These are phyloP conservation scores for Cottoperca gobio DNA, from an alignment of 2,797 vertebrate species.

Conservation along the genomic window DNA sequence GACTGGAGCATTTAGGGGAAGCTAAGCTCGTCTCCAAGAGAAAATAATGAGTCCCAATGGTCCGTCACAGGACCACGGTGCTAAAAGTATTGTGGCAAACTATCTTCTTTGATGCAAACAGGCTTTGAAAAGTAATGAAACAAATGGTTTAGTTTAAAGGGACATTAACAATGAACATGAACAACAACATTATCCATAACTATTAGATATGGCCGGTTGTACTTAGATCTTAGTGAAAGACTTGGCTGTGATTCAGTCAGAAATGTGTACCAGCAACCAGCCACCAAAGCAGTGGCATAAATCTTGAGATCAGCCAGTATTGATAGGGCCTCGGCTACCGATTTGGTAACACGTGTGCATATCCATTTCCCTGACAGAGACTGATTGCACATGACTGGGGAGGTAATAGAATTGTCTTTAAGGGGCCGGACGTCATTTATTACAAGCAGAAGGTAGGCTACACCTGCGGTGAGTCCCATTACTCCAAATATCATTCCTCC, in stretches of 20 bases:
- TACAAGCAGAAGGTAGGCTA: slow-evolving; percentile 79
- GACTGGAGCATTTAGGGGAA: slow-evolving; percentile 63
- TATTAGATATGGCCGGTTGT: slow-evolving; percentile 38
- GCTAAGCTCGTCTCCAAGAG: slow-evolving; percentile 61
- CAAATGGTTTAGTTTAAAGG: slow-evolving; percentile 30
- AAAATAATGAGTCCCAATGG: slow-evolving; percentile 74
- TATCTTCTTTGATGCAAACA: slow-evolving; percentile 42
- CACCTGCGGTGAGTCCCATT: slow-evolving; percentile 78
- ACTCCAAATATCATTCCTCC: slow-evolving; percentile 76
- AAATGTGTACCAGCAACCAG: slow-evolving; percentile 70
- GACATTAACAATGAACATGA: slow-evolving; percentile 33
- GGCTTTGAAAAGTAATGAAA: slow-evolving; percentile 38
- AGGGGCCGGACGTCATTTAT: slow-evolving; percentile 85
- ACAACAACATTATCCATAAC: slow-evolving; percentile 39
- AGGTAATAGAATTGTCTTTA: slow-evolving; percentile 90
- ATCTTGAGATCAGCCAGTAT: slow-evolving; percentile 84
- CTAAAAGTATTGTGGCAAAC: slow-evolving; percentile 60
- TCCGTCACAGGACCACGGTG: slow-evolving; percentile 55
- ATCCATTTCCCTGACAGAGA: slow-evolving; percentile 87
- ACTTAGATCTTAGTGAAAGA: slow-evolving; percentile 50
- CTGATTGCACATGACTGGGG: slow-evolving; percentile 81
- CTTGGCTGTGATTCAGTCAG: slow-evolving; percentile 64
- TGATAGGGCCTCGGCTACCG: slow-evolving; percentile 84
- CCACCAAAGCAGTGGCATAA: slow-evolving; percentile 77
- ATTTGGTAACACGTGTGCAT: slow-evolving; percentile 86